A percentile compares a stretch with the other conserved stretches of the same genome.
phyloP scores from a whole-genome alignment of 2,888 invertebrate species.

The Stenoptilia bipunctidactyla region DNA sequence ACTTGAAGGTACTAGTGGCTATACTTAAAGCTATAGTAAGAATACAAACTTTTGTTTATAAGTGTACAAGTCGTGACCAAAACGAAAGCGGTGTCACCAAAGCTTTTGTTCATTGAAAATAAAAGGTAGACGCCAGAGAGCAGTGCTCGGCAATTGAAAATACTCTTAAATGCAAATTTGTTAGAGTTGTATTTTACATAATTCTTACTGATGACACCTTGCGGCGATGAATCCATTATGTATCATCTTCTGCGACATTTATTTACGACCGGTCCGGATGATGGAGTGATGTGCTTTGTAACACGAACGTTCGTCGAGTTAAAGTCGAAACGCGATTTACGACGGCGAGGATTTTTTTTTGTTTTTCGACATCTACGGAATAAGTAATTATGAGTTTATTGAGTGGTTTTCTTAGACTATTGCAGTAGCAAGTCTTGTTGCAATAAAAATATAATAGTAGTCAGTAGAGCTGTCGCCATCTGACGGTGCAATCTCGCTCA shows the following conservation, averaged over 20 bases:
- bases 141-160: constrained; percentile 14
- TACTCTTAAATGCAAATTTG: constrained; percentile 16
- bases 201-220: constrained; percentile 28
- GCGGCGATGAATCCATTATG: constrained; percentile 46
- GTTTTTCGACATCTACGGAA: too few relatives aligned
- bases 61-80: constrained; percentile 25
- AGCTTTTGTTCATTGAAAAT: constrained; percentile 19
- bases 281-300: constrained; percentile 28
- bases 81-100: constrained; percentile 24
- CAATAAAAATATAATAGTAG: neutral
- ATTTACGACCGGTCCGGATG: constrained; percentile 52
- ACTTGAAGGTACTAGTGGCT: too few relatives aligned
- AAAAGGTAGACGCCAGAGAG: constrained; percentile 10
- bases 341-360: neutral
- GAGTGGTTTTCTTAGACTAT: neutral
- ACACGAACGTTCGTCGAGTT: neutral
- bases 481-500: constrained; percentile 40
- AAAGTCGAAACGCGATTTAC: neutral
- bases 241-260: constrained; percentile 57
- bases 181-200: constrained; percentile 16
- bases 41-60: neutral
- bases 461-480: neutral
- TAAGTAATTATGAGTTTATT: too few relatives aligned
- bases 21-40: too few relatives aligned
- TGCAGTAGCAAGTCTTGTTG: neutral